Evolutionary conservation across 2,797 vertebrate genomes (phyloP), one percentile per base, ranked within the genome.

Genomic region (Echeneis naucrates): DNA sequence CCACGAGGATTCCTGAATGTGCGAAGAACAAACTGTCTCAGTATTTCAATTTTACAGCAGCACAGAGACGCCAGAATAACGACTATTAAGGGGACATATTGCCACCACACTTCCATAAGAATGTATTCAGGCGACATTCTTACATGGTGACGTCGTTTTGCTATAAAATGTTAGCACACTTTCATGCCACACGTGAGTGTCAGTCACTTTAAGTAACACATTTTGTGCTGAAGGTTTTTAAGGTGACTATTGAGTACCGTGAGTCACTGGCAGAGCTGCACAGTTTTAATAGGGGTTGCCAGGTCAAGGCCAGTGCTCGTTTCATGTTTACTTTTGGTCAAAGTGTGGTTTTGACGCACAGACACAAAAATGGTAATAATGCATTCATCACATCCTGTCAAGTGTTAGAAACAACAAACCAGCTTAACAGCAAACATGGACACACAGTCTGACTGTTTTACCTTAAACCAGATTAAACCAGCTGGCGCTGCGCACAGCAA

Each of bases 31-130:
- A 71, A 73, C 21, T 65, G 62, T 51, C 62, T 35, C 57, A 26
- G 55, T 81, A 52, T 59, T 71, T 61, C 27, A 60, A 50, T 75
- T 84, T 77, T 72, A 68, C 52, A 37, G 73, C 59, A 1, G 21
- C 47, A 32, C 30, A 24, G n/a, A 61, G 55, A 47, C 37, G 23
- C 40, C 1, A 42, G 58, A 68, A 33, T 32, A 16, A 63, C 44
- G 5, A 45, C 68, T 44, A 68, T 75, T 61, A 80, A 16, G 14
- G 38, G 72, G 76, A 75, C 30, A 44, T 53, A 75, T 75, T 48
- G 63, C 23, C 45, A 51, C 61, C 35, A 10, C 23, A 19, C 58
- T 68, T 58, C 17, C 7, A 47, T 13, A 2, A 11, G 50, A 50
- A 55, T 54, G 44, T 8, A 53, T 35, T 11, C 62, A 12, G 24